Evolutionary conservation across 53 echinoderm and acorn worm genomes (phyloP), one percentile per base, ranked within the genome.

Genomic region (Holothuria leucospilota): DNA sequence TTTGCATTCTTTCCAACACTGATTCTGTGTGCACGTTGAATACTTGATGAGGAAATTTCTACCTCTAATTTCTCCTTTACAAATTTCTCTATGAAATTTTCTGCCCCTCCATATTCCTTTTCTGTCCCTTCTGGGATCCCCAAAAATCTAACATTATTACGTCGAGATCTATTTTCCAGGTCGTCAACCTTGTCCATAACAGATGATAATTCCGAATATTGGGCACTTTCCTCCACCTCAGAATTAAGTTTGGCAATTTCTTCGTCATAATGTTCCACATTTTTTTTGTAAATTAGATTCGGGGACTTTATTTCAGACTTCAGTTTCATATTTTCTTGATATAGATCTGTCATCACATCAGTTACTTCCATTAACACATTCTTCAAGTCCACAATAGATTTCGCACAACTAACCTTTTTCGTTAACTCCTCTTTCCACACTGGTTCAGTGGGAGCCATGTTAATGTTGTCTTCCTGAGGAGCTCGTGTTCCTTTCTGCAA

Each of bases 351-450:
- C 65, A 65, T 65, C 65, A 65, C 65, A 65, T 65, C 28, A 28
- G 8, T 65, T 26, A 9, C 28, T 26, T 65, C 65, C 65, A 65
- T 16, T 8, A 65, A 65, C 12, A 65, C 65, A 65, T 13, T 34
- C 34, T 67, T 67, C 16, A 67, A 25, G 15, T 67, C 68, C 6
- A 67, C 68, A 29, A 67, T 67, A 67, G 34, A 67, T 67, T 67
- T 67, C 28, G 68, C 28, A 67, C 27, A 67, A 67, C 68, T 67
- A 34, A 67, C 68, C 56, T 56, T 25, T 67, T 67, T 34, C 1
- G 15, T 13, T 25, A 67, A 67, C 20, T 67, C 68, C 16, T 28
- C 68, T 67, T 67, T 67, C 68, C 68, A 67, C 13, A 11, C 68
- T 29, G 68, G 68, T 29, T 67, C 68, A 21, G 28, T 29, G 5